phyloP scores from a whole-genome alignment of 2,888 invertebrate genomes.

The Clitarchus hookeri region DNA sequence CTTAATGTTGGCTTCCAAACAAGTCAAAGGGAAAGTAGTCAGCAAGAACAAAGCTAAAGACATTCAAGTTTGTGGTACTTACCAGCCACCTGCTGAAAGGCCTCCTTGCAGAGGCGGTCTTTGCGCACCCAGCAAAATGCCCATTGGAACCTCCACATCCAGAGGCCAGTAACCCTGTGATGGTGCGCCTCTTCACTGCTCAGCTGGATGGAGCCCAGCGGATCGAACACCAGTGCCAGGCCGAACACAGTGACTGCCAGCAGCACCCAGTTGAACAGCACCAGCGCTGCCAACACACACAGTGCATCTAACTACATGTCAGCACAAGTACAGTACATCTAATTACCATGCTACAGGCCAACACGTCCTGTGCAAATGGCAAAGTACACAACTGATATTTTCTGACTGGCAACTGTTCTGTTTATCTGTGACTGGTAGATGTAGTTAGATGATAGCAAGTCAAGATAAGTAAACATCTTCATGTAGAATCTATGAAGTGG shows the following conservation, averaged over 20 bases:
- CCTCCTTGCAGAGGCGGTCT: slow-evolving; percentile 77
- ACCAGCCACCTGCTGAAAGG: slow-evolving; percentile 80
- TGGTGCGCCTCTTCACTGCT: slow-evolving; percentile 67
- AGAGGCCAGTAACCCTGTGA: slow-evolving; percentile 70
- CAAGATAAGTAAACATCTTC: too few species aligned
- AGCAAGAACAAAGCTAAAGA: background rate
- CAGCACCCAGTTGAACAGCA: slow-evolving; percentile 81
- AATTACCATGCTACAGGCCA: too few species aligned
- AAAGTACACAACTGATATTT: too few species aligned
- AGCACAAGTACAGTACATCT: too few species aligned
- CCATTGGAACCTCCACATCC: slow-evolving; percentile 75
- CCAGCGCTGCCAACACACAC: slow-evolving; percentile 61
- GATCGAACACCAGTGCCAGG: slow-evolving; percentile 80
- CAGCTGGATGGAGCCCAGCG: slow-evolving; percentile 68
- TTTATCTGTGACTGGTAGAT: too few species aligned
- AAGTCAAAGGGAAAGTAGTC: background rate
- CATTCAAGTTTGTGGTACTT: slow-evolving; percentile 46
- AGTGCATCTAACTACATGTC: too few species aligned
- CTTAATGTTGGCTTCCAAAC: too few species aligned
- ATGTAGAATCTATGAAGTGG: too few species aligned
- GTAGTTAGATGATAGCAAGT: too few species aligned
- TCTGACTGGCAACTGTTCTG: too few species aligned
- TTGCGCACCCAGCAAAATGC: slow-evolving; percentile 72
- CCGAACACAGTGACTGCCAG: slow-evolving; percentile 75
- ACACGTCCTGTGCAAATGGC: too few species aligned